Conservation (phyloP, 2,113 vertebrate species). For the Cyprinus carpio region DNA sequence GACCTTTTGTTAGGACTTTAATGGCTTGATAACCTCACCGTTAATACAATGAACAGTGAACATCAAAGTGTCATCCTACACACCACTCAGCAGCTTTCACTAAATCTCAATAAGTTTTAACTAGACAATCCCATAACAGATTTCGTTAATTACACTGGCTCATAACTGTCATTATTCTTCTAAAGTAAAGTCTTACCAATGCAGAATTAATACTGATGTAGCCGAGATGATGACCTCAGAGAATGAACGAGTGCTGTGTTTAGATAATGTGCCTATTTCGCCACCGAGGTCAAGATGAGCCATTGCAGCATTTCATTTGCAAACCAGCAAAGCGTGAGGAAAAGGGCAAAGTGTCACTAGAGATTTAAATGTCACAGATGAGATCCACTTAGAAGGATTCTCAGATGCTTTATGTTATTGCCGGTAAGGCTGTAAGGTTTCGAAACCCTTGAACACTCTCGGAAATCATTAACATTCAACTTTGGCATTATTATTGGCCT, state of each 20-base stretch:
- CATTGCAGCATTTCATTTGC: conserved; percentile 37
- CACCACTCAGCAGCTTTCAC: conserved; percentile 57
- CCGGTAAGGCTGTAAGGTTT: conserved; percentile 19
- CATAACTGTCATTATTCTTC: conserved; percentile 21
- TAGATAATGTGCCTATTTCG: conserved; percentile 23
- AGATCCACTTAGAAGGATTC: conserved; percentile 48
- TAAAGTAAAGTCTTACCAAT: not conserved
- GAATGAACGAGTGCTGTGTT: conserved; percentile 53
- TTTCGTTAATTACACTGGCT: not conserved
- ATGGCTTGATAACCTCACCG: conserved; percentile 55
- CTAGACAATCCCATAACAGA: not conserved
- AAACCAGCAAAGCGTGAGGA: conserved; percentile 33
- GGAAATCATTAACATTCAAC: conserved; percentile 2
- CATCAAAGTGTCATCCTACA: conserved; percentile 52
- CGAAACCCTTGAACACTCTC: conserved; percentile 13
- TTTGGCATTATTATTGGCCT: conserved; percentile 14
- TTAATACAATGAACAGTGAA: conserved; percentile 56
- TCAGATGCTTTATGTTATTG: conserved; percentile 41
- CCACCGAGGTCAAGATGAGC: conserved; percentile 29
- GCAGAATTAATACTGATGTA: conserved; percentile 26
- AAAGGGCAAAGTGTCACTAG: conserved; percentile 45
- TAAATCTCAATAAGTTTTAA: conserved; percentile 61
- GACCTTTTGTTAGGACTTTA: conserved; percentile 61
- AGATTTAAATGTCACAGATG: conserved; percentile 52
- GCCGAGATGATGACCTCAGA: conserved; percentile 24